phyloP scores from a whole-genome alignment of 2,113 vertebrate species.

The Pteropus alecto region DNA sequence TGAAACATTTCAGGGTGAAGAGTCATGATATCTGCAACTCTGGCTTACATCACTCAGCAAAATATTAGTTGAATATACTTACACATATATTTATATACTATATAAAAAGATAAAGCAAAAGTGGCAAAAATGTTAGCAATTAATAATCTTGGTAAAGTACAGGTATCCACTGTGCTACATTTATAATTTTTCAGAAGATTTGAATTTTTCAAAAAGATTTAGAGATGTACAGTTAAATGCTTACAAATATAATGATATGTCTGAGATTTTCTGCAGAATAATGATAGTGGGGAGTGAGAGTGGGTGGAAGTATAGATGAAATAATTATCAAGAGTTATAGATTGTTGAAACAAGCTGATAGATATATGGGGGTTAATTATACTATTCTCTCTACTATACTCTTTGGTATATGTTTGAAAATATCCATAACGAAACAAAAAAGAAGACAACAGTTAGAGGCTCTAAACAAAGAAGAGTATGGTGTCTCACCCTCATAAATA shows the following conservation, averaged over 20 bases:
- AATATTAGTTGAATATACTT: conserved; percentile 3
- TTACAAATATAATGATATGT: conserved; percentile 6
- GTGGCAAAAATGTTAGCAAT: background rate
- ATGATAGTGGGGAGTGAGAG: background rate
- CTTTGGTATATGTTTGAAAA: background rate
- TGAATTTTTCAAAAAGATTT: conserved; percentile 12
- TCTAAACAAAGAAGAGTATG: background rate
- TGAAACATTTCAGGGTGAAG: conserved; percentile 2
- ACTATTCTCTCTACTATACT: background rate
- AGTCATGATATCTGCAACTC: background rate
- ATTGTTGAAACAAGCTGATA: background rate
- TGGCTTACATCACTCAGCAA: background rate
- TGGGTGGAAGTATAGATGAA: background rate
- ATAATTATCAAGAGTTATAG: conserved; percentile 24
- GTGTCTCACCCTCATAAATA: background rate
- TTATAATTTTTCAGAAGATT: background rate
- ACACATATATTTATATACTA: background rate
- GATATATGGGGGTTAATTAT: background rate
- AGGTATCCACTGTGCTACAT: background rate
- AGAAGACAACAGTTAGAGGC: background rate
- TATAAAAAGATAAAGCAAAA: conserved; percentile 3
- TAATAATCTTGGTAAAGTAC: background rate
- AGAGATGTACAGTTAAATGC: background rate
- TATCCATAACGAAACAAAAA: conserved; percentile 4
- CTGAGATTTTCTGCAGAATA: conserved; percentile 13